Evolutionary conservation across 1,140 invertebrate genomes (phyloP).

Genomic region (Heliconius himera): DNA sequence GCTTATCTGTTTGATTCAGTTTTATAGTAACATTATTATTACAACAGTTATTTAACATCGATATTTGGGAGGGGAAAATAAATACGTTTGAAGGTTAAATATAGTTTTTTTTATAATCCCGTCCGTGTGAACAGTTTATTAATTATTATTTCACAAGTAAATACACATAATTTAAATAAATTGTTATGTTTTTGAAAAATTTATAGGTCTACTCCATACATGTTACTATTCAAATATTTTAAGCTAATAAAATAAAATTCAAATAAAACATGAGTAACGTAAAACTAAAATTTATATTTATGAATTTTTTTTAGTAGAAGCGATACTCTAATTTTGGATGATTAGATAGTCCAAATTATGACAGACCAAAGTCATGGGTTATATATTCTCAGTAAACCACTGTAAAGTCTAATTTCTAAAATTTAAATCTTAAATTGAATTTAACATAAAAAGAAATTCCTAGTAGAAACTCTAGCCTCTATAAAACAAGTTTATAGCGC

Average conservation of each 20-base stretch:
- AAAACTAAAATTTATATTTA: no score
- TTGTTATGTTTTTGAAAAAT: not conserved
- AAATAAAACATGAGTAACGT: no score
- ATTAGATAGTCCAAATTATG: no score
- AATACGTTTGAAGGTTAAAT: not conserved
- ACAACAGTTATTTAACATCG: not conserved
- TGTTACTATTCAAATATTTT: no score
- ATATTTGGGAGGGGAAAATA: not conserved
- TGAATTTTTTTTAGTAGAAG: no score
- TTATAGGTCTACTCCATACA: not conserved
- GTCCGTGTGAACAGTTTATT: not conserved
- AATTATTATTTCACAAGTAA: not conserved
- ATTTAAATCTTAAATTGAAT: not conserved
- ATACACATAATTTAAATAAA: not conserved
- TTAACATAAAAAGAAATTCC: not conserved
- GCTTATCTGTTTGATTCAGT: not conserved
- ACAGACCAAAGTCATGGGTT: no score
- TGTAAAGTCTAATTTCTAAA: not conserved
- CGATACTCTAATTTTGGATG: no score
- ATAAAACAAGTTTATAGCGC: slow-evolving; percentile 54
- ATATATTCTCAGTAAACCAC: no score
- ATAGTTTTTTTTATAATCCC: not conserved
- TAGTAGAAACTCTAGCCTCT: not conserved
- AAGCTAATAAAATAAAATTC: no score
- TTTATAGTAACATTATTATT: not conserved